Base-by-base conservation (phyloP, 2,888 invertebrate species). In the Hemistola chrysoprasaria region DNA sequence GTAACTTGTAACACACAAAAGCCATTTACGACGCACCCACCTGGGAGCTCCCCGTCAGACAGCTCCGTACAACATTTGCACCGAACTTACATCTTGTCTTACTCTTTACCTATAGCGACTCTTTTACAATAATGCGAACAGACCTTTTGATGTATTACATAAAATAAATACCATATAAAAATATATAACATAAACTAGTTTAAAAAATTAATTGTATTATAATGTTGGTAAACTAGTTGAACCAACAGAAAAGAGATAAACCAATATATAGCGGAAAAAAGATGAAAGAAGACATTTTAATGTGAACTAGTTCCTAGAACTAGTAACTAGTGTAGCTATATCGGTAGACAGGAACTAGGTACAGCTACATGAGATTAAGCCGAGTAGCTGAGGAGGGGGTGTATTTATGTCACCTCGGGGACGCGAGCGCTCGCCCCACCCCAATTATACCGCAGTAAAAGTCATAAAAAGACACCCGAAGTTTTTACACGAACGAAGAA, bases 371-470 rank as follows among this genome's bases (percentile, higher is more conserved):
- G 84, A 85, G 82, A 87, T 87, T 88, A 88, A 85, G 74, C 62
- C 72, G 72, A 78, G 79, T 76, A 76, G 78, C 77, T 70, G 74
- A n/a, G n/a, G 69, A 65, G 65, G 83, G 82, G 78, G 78, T 71
- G 83, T 85, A 86, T 87, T 88, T 88, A 88, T 88, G 87, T 87
- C 87, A 87, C 88, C 88, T 88, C 80, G 66, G 88, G 88, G 87
- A 88, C 85, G 73, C 74, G 60, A 73, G 69, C 76, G 75, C 78
- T 82, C 84, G 77, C 85, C 84, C 88, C 87, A 82, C 81, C 87
- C 87, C 88, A 88, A 88, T 88, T 88, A 88, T 88, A 87, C 87
- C 87, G 86, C 87, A 88, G 87, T 88, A 88, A 88, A 87, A 88
- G 88, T 87, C 88, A 88, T 88, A 88, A 88, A 88, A 87, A 88